Evolutionary conservation across 2,888 invertebrate genomes (phyloP), one percentile per base, ranked within the genome.

Genomic region (Mesoligia furuncula): DNA sequence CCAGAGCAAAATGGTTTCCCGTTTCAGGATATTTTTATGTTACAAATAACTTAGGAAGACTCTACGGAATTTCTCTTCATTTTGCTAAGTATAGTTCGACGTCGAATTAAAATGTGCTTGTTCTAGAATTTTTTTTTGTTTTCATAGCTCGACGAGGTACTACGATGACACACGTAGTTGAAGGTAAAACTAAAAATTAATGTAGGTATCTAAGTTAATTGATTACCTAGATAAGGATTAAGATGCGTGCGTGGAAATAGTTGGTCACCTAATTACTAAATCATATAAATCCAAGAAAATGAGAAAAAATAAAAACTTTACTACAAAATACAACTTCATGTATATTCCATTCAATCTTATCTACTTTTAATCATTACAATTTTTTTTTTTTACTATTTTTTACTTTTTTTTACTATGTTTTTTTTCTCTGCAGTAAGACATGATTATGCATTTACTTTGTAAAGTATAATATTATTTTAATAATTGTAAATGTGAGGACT

Each of bases 1-100:
- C 77, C 68, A 65, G 31, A 81, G 71, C n/a, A n/a, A 51, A 85
- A 77, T 65, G 36, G 42, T 62, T 57, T 57, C n/a, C 51, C n/a
- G n/a, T 57, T 57, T 51, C 62, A 48, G 31, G 17, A 39, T 73
- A 75, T 71, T 75, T 84, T 76, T 75, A 85, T 75, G 67, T 67
- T 59, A 64, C 17, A 67, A 73, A 80, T 73, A 83, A 70, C 57
- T 84, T 69, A 11, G 27, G 24, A 62, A 36, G 2, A 57, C 54
- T 83, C 42, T 24, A 39, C 15, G 45, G 67, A 61, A 59, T 62
- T 80, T 45, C 42, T 59, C 51, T 75, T 62, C 31, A 57, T 51
- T 73, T 51, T 45, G 36, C 54, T 65, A 51, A 75, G 27, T 64
- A 31, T 54, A 45, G 36, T 42, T 84, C 9, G n/a, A 73, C 15